Evolutionary conservation across 2,113 vertebrate genomes (phyloP).

Genomic region (Seriola quinqueradiata): DNA sequence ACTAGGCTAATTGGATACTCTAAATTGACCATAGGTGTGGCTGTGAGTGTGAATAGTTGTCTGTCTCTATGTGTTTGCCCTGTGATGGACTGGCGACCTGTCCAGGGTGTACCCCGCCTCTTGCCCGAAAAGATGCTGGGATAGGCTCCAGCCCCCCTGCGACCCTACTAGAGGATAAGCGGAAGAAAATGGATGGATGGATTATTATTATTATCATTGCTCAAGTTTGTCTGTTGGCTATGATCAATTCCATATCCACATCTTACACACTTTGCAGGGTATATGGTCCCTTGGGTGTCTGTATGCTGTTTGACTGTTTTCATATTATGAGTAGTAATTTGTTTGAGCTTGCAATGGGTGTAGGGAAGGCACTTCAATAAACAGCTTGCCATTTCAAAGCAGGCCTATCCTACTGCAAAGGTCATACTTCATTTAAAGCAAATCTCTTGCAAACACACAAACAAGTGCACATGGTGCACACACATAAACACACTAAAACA

Average conservation of each 20-base stretch:
- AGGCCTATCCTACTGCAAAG: conserved; percentile 65
- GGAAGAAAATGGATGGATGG: too few relatives aligned
- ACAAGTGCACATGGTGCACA: conserved; percentile 14
- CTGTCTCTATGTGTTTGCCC: too few relatives aligned
- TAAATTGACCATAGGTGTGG: too few relatives aligned
- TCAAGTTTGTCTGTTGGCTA: conserved; percentile 2
- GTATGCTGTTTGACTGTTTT: conserved; percentile 61
- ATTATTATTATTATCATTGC: too few relatives aligned
- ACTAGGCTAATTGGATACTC: too few relatives aligned
- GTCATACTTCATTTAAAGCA: conserved; percentile 80
- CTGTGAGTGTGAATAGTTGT: too few relatives aligned
- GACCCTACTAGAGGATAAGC: too few relatives aligned
- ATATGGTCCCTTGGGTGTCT: conserved; percentile 21
- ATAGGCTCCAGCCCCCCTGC: too few relatives aligned
- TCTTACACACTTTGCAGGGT: conserved; percentile 2
- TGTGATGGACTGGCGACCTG: too few relatives aligned
- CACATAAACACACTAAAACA: conserved; percentile 4
- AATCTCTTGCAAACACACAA: conserved; percentile 75
- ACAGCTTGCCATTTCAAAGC: conserved; percentile 77
- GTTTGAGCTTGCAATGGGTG: conserved; percentile 48
- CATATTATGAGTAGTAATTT: conserved; percentile 73
- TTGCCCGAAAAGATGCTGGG: too few relatives aligned
- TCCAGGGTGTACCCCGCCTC: too few relatives aligned
- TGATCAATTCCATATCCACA: conserved; percentile 28
- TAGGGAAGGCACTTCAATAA: conserved; percentile 72